A percentile compares a stretch with the other conserved stretches of the same genome.
phyloP scores from a whole-genome alignment of 2,888 invertebrate genomes.

The Eupeodes latifasciatus region DNA sequence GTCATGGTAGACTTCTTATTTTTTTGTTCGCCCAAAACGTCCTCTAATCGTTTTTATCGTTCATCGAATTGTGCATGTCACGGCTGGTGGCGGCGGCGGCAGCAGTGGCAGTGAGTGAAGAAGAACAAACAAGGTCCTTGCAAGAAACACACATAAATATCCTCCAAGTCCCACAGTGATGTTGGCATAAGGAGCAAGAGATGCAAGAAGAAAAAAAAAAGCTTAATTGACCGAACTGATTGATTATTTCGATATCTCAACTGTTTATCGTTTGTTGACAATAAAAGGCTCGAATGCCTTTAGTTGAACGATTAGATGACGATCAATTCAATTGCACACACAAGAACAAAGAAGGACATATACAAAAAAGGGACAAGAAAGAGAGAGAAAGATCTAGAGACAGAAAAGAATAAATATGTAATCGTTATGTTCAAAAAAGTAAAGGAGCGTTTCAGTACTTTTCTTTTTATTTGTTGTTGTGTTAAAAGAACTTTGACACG shows the following conservation, averaged over 20 bases:
- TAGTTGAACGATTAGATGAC: conserved; percentile 67
- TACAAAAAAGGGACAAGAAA: not conserved
- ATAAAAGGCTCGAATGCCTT: conserved; percentile 76
- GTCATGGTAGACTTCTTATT: conserved; percentile 55
- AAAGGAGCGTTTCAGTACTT: not conserved
- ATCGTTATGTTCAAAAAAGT: not conserved
- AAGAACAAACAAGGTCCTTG: conserved; percentile 31
- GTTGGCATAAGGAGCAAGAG: not conserved
- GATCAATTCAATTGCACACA: conserved; percentile 62
- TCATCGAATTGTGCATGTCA: conserved; percentile 54
- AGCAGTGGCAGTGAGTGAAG: not conserved
- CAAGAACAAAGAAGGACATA: conserved; percentile 39
- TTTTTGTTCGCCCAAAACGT: conserved; percentile 51
- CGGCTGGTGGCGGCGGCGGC: not conserved
- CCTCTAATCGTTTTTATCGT: conserved; percentile 73
- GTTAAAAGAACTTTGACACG: not conserved
- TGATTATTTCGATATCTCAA: conserved; percentile 77
- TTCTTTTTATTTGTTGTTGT: not conserved
- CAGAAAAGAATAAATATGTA: conserved; percentile 6
- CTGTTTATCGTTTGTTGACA: conserved; percentile 76
- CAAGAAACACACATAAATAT: conserved; percentile 31
- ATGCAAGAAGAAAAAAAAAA: conserved; percentile 34
- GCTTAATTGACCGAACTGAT: conserved; percentile 76
- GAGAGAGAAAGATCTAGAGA: not conserved
- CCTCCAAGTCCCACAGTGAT: not conserved